These are phyloP conservation scores for Tipula helvola DNA, from an alignment of 2,888 invertebrate genomes.

Conservation along the genomic window DNA sequence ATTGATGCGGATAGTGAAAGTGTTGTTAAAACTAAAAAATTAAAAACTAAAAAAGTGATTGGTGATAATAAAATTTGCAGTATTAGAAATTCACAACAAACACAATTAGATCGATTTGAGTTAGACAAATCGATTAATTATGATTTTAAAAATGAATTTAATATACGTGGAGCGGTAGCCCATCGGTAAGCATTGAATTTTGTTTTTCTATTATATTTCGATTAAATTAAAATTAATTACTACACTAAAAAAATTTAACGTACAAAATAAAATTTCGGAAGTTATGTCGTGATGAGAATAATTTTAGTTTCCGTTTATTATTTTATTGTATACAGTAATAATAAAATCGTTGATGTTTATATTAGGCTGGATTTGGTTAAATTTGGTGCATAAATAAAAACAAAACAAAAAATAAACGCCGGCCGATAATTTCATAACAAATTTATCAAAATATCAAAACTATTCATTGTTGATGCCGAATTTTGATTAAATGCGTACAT, in stretches of 20 bases:
- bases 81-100: constrained; percentile 19
- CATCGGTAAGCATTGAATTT: constrained; percentile 36
- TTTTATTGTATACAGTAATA: neutral
- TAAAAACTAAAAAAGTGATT: neutral
- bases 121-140: constrained; percentile 20
- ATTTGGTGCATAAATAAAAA: neutral
- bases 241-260: neutral
- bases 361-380: neutral
- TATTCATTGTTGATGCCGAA: neutral
- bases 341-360: neutral
- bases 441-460: neutral
- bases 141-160: constrained; percentile 23
- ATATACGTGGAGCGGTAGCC: constrained; percentile 40
- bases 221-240: neutral
- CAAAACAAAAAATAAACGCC: neutral
- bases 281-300: neutral
- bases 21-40: neutral
- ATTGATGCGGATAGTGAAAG: neutral
- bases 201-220: neutral
- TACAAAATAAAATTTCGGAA: neutral
- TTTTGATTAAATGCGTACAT: neutral
- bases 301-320: neutral
- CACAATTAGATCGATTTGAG: constrained; percentile 20
- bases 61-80: constrained; percentile 14
- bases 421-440: neutral